Evolutionary conservation across 2,888 invertebrate species (phyloP).

Genomic region (Xestia sexstrigata): DNA sequence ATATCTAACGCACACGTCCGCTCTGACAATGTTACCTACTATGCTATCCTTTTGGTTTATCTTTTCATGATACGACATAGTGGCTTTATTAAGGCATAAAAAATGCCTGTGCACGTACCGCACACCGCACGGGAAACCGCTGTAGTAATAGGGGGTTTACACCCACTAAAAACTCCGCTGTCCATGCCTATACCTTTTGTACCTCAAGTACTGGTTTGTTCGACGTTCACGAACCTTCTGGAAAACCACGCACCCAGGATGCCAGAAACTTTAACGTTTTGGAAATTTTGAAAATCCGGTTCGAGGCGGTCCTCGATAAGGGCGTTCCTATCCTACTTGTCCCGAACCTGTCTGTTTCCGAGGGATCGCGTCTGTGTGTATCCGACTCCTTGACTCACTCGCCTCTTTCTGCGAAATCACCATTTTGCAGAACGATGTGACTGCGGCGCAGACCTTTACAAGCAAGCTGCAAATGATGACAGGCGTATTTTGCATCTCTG

Average conservation of each 20-base stretch:
- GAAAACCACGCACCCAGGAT: not conserved
- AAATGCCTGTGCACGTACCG: not conserved
- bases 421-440: not conserved
- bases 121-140: not conserved
- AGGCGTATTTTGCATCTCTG: no score
- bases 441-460: not conserved
- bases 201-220: not conserved
- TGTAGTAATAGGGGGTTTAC: not conserved
- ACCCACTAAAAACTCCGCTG: not conserved
- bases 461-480: no score
- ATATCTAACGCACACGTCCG: slow-evolving; percentile 65
- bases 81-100: not conserved
- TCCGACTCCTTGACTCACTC: not conserved
- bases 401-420: not conserved
- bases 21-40: slow-evolving; percentile 60
- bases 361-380: not conserved
- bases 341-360: not conserved
- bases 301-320: not conserved
- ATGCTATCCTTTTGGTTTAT: slow-evolving; percentile 20
- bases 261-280: not conserved
- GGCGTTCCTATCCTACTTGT: no score
- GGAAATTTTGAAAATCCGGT: not conserved
- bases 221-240: not conserved
- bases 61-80: slow-evolving; percentile 1
- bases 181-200: not conserved